A percentile compares a stretch with the other conserved stretches of the same genome.
These are phyloP conservation scores for Mionectes macconnelli DNA, from an alignment of 2,113 vertebrate species.

Conservation along the genomic window DNA sequence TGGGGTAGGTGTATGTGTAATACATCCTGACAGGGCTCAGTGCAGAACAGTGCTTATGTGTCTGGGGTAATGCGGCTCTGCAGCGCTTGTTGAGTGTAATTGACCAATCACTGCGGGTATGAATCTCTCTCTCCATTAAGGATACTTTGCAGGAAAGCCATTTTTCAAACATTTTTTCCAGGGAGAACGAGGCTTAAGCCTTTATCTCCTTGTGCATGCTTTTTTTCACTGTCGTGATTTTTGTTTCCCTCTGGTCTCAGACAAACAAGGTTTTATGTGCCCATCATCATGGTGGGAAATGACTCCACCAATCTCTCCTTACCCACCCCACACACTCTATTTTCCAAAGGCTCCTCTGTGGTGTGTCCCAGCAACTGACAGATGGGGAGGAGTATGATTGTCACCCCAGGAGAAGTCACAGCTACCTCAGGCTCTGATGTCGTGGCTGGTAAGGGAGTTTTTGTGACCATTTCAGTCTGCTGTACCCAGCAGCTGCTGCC, in stretches of 20 bases:
- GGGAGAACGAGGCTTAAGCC: background rate
- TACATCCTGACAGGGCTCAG: background rate
- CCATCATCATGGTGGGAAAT: background rate
- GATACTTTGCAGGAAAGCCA: background rate
- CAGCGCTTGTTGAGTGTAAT: background rate
- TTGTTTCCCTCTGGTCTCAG: background rate
- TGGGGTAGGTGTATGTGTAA: background rate
- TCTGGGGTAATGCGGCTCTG: background rate
- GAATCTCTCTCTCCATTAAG: background rate
- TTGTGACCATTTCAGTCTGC: background rate
- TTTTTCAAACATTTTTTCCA: background rate
- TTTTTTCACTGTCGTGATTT: background rate
- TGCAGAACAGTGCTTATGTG: background rate
- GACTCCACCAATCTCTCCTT: background rate
- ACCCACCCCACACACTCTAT: rapidly evolving
- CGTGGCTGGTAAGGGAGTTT: background rate
- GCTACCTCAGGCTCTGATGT: background rate
- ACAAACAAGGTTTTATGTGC: background rate
- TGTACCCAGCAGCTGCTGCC: background rate
- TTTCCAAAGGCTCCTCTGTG: background rate
- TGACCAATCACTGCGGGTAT: background rate
- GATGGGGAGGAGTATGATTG: background rate
- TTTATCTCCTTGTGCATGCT: background rate
- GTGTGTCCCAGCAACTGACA: background rate
- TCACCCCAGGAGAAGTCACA: background rate